Percentiles rank a stretch among this genome's conserved stretches.
Conservation (phyloP, 2,113 vertebrate species). For the Solenodon paradoxus region DNA sequence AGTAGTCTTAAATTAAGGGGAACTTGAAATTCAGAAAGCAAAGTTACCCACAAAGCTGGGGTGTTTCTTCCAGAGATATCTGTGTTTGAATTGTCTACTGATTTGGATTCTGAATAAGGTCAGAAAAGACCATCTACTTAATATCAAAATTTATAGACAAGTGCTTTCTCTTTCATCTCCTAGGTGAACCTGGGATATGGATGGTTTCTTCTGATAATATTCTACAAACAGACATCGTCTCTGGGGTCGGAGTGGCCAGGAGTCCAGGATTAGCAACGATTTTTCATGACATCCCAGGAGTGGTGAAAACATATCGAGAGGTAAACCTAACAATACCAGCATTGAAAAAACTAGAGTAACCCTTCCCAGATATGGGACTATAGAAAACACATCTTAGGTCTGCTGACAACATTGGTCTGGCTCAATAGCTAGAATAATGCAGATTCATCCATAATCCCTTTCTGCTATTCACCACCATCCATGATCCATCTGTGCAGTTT, state of each 20-base stretch:
- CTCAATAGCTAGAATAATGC: conserved; percentile 93
- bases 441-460: conserved; percentile 88
- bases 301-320: conserved; percentile 81
- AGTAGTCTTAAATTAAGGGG: neutral
- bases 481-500: conserved; percentile 89
- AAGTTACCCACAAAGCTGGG: neutral
- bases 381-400: neutral
- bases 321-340: conserved; percentile 49
- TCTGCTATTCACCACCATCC: conserved; percentile 87
- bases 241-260: conserved; percentile 79
- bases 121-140: neutral
- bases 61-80: neutral
- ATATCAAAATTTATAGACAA: neutral
- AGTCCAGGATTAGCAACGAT: conserved; percentile 74
- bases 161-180: neutral
- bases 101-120: neutral
- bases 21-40: conserved; percentile 13
- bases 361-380: neutral
- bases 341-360: neutral
- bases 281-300: conserved; percentile 80
- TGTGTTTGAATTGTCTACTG: neutral
- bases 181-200: conserved; percentile 78
- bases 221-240: conserved; percentile 74
- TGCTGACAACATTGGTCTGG: too few relatives aligned
- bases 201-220: conserved; percentile 62